phyloP scores from a whole-genome alignment of 2,888 invertebrate genomes.

The Lordiphosa andalusiaca region DNA sequence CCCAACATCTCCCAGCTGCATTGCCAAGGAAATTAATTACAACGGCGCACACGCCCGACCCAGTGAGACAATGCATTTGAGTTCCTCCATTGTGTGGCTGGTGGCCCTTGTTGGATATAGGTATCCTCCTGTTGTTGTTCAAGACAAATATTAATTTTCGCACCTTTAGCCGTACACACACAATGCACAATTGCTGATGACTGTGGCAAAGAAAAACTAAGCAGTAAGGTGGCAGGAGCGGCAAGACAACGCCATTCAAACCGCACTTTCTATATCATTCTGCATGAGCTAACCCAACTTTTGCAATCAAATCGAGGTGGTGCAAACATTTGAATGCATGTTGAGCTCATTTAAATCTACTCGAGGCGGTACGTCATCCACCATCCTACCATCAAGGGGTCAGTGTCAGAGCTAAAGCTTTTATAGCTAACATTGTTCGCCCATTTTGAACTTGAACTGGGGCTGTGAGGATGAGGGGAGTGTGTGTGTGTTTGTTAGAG shows the following conservation, averaged over 20 bases:
- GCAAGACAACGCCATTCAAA: background rate
- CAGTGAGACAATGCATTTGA: slow-evolving; percentile 42
- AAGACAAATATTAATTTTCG: slow-evolving; percentile 67
- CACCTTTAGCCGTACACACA: slow-evolving; percentile 55
- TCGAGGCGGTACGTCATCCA: slow-evolving; percentile 11
- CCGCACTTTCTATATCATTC: background rate
- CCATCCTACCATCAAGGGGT: slow-evolving; percentile 1
- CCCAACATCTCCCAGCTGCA: background rate
- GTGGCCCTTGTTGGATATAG: slow-evolving; percentile 5
- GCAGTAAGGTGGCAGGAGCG: background rate
- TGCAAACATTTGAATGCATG: slow-evolving; percentile 40
- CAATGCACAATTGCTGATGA: slow-evolving; percentile 35
- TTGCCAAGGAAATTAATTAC: slow-evolving; percentile 61
- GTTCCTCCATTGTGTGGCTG: slow-evolving; percentile 1
- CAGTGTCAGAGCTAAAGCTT: slow-evolving; percentile 13
- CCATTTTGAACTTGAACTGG: slow-evolving; percentile 34
- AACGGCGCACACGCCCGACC: slow-evolving; percentile 21
- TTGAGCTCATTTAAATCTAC: slow-evolving; percentile 34
- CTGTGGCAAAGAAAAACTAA: background rate
- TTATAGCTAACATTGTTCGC: slow-evolving; percentile 15
- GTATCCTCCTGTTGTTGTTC: slow-evolving; percentile 20
- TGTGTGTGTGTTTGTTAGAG: background rate
- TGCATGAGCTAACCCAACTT: slow-evolving; percentile 1
- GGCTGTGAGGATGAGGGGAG: background rate
- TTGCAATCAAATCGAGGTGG: slow-evolving; percentile 52